phyloP scores from a whole-genome alignment of 2,888 invertebrate species.

The Geophilus truncorum region DNA sequence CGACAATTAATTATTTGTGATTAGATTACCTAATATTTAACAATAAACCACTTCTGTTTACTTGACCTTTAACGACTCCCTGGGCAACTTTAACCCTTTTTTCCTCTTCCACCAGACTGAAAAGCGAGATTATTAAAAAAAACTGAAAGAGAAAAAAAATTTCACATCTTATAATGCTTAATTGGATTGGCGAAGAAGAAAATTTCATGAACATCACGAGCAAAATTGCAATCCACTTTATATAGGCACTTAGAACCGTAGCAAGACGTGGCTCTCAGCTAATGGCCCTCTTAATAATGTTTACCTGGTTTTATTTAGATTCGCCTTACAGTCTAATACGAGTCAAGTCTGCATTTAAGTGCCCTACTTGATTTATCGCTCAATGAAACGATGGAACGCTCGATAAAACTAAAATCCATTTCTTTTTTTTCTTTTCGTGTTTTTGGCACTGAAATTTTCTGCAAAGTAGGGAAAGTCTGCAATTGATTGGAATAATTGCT shows the following conservation, averaged over 20 bases:
- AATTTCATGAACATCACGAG: conserved; percentile 8
- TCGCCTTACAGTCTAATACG: background rate
- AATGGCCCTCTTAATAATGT: conserved; percentile 16
- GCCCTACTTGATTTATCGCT: conserved; percentile 1
- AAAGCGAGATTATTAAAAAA: background rate
- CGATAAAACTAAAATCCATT: conserved; percentile 12
- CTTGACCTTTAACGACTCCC: too few relatives aligned
- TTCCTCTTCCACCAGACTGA: background rate
- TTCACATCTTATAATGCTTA: background rate
- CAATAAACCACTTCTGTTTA: too few relatives aligned
- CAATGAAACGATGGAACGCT: conserved; percentile 12
- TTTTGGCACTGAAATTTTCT: background rate
- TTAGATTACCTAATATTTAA: too few relatives aligned
- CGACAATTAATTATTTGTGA: too few relatives aligned
- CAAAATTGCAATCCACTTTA: conserved; percentile 20
- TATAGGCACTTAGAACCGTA: background rate
- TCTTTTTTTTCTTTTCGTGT: background rate
- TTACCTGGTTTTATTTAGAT: conserved; percentile 20
- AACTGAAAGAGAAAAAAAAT: background rate
- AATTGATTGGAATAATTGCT: background rate
- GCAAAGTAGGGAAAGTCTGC: background rate
- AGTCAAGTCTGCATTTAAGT: background rate
- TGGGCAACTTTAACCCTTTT: background rate
- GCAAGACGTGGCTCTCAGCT: conserved; percentile 2
- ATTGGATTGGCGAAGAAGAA: background rate